Evolutionary conservation across 2,797 vertebrate genomes (phyloP).

Genomic region (Meriones psammophilus): DNA sequence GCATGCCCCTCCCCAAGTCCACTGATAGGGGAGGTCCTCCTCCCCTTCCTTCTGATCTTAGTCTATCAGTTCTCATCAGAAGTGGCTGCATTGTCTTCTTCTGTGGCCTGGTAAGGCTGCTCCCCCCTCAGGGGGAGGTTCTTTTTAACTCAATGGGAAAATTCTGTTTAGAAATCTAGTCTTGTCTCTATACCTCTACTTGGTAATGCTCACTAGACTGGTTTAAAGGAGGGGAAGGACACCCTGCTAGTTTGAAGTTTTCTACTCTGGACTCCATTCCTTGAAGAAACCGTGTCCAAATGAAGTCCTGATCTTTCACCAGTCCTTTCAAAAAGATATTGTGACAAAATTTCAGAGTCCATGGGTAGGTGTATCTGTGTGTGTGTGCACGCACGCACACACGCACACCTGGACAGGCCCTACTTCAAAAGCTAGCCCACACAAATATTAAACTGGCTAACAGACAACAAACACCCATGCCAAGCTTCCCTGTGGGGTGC

Average conservation of each 20-base stretch:
- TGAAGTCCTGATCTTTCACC: constrained; percentile 21
- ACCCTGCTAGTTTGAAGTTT: background rate
- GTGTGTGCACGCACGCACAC: background rate
- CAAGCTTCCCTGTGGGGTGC: constrained; percentile 38
- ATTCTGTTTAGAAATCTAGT: background rate
- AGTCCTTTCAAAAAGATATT: constrained; percentile 11
- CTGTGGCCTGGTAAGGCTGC: no score
- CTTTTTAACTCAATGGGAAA: background rate
- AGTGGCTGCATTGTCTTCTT: no score
- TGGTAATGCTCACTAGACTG: background rate
- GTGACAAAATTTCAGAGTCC: background rate
- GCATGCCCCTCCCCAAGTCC: no score
- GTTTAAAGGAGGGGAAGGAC: constrained; percentile 41
- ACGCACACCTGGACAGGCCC: background rate
- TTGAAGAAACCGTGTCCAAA: constrained; percentile 1
- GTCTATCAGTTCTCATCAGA: no score
- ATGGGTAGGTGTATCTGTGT: constrained; percentile 5
- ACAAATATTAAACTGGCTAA: constrained; percentile 38
- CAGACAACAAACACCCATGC: background rate
- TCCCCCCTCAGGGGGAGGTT: background rate
- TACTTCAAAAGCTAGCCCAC: constrained; percentile 50
- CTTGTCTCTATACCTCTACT: background rate
- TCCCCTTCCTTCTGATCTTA: no score
- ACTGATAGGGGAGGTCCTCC: no score
- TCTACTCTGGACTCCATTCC: constrained; percentile 26